phyloP scores from a whole-genome alignment of 2,888 invertebrate genomes.

The Hololepta plana region DNA sequence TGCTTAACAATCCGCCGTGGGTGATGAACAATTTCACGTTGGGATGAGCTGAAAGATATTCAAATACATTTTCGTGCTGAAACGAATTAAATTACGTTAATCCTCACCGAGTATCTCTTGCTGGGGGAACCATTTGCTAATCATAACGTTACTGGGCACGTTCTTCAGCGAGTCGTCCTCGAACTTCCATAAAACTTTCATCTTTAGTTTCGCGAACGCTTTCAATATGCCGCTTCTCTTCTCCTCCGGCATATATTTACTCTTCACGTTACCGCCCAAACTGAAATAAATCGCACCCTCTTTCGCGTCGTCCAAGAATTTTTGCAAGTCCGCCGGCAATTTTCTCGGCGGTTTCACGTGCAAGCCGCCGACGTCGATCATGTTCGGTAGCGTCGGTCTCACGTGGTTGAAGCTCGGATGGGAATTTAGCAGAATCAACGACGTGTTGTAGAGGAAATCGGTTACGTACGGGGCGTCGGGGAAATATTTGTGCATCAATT shows the following conservation, averaged over 20 bases:
- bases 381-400: constrained; percentile 32
- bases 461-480: constrained; percentile 13
- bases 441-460: constrained; percentile 14
- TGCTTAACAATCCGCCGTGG: constrained; percentile 13
- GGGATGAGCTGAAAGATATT: constrained; percentile 10
- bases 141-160: constrained; percentile 29
- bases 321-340: constrained; percentile 29
- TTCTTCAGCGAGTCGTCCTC: constrained; percentile 24
- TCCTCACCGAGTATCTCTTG: constrained; percentile 34
- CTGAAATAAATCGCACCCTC: constrained; percentile 38
- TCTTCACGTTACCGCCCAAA: constrained; percentile 38
- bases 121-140: constrained; percentile 36
- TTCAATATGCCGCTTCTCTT: constrained; percentile 29
- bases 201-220: constrained; percentile 30
- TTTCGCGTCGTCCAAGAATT: constrained; percentile 30
- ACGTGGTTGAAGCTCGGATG: constrained; percentile 32
- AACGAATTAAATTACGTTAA: not conserved
- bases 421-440: constrained; percentile 17
- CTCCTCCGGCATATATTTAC: constrained; percentile 31
- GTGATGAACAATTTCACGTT: constrained; percentile 13
- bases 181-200: constrained; percentile 34
- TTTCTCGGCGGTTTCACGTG: constrained; percentile 21
- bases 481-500: constrained; percentile 14
- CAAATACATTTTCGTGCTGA: not conserved
- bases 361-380: constrained; percentile 37